phyloP scores from a whole-genome alignment of 2,113 vertebrate genomes.

The Corythaixoides concolor region DNA sequence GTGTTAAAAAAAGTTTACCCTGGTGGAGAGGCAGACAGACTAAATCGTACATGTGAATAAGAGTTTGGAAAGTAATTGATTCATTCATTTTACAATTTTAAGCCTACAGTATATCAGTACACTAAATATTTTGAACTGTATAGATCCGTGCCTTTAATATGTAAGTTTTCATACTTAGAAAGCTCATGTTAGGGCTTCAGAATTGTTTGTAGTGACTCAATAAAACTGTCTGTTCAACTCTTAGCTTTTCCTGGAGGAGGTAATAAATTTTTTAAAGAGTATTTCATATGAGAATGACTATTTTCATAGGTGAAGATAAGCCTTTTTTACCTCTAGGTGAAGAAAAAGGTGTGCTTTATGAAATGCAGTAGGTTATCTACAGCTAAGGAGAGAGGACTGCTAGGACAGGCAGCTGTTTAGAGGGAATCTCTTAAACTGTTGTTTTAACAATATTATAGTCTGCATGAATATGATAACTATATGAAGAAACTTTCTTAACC shows the following conservation, averaged over 20 bases:
- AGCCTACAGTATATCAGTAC: neutral
- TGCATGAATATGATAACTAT: neutral
- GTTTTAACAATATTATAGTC: neutral
- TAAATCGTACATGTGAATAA: neutral
- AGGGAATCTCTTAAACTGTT: neutral
- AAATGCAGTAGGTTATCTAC: neutral
- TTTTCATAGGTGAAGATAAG: neutral
- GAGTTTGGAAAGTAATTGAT: neutral
- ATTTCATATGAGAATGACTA: neutral
- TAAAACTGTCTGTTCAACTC: neutral
- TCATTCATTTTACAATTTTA: neutral
- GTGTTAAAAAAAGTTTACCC: rapidly evolving
- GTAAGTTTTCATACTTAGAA: neutral
- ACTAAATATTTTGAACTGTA: neutral
- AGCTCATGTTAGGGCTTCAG: neutral
- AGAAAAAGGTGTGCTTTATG: neutral
- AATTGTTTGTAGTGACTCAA: neutral
- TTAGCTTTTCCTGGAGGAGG: neutral
- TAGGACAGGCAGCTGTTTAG: neutral
- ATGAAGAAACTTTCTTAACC: neutral
- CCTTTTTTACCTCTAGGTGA: neutral
- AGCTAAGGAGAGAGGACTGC: neutral
- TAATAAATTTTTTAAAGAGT: neutral
- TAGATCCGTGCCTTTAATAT: neutral
- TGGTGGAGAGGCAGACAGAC: neutral